These are phyloP conservation scores for Vesta saturnalis DNA, from an alignment of 2,888 invertebrate species.

Conservation along the genomic window DNA sequence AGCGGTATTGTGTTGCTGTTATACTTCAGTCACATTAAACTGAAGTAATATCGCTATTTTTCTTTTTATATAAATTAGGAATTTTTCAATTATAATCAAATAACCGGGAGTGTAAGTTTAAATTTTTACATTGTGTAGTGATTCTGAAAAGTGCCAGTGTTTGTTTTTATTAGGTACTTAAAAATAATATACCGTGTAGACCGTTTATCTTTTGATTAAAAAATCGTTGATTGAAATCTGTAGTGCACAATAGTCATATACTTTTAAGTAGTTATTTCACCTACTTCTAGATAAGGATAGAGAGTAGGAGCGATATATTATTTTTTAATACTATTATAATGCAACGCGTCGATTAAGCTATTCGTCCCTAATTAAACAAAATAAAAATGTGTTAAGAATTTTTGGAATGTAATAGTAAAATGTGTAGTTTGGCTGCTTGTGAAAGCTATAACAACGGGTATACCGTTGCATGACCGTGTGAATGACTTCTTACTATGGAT, in stretches of 20 bases:
- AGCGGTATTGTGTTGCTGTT: conserved; percentile 16
- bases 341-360: neutral
- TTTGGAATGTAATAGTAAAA: conserved; percentile 11
- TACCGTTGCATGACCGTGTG: conserved; percentile 54
- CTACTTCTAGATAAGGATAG: neutral
- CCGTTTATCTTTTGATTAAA: too few relatives aligned
- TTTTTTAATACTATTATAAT: neutral
- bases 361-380: neutral
- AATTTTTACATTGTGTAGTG: too few relatives aligned
- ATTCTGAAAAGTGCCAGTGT: too few relatives aligned
- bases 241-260: neutral
- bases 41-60: neutral
- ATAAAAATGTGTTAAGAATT: conserved; percentile 6
- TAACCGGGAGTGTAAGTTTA: too few relatives aligned
- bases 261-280: neutral
- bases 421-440: conserved; percentile 19
- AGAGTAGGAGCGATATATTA: neutral
- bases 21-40: neutral
- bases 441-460: conserved; percentile 30
- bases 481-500: conserved; percentile 63
- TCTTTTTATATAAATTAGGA: neutral
- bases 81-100: neutral
- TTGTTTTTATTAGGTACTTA: too few relatives aligned
- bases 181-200: too few relatives aligned
- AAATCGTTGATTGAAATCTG: neutral